Base-by-base conservation (phyloP, 1,140 invertebrate genomes). In the Drosophila nikananu region DNA sequence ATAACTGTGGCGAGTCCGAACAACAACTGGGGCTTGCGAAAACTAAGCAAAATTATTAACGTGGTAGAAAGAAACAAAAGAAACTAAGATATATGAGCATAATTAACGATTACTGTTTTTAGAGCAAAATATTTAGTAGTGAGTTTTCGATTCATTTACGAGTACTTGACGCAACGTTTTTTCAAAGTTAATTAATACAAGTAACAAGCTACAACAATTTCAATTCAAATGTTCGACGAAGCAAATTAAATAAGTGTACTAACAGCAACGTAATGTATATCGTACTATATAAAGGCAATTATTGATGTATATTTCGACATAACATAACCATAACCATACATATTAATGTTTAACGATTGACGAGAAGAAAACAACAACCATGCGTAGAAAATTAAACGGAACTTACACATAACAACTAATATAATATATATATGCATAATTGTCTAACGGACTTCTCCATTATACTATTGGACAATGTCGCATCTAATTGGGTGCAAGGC, bases 181-280 rank as follows among this genome's bases (percentile, higher is more conserved):
- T 79, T 83, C 77, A 86, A 55, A 78, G 83, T 87, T 86, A 77
- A 81, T 84, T 76, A 79, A 41, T 64, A 77, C 57, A 66, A 77
- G 60, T 76, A 80, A 27, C 52, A 39, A 57, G 32, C 63, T 62
- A 60, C 61, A 60, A 82, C 81, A 76, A 80, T 86, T 80, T 87
- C 74, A 61, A 73, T 73, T 59, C 52, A 79, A 86, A 80, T 65
- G 82, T 91, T 86, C 62, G 81, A 89, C 74, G 64, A 83, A 84
- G 65, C 84, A 89, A 87, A 87, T 89, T 89, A 87, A 87, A 87
- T 87, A 87, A 87, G 84, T 87, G 84, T 89, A 90, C 84, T 79
- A 89, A 63, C 72, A 76, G 52, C 60, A 61, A 57, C 60, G 77
- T 62, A 61, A 71, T 51, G 64, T 78, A 80, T 80, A 80, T 80